A percentile compares a stretch with the other conserved stretches of the same genome.
Conservation (phyloP, 2,888 invertebrate genomes). For the Stenolophus ochropezus region DNA sequence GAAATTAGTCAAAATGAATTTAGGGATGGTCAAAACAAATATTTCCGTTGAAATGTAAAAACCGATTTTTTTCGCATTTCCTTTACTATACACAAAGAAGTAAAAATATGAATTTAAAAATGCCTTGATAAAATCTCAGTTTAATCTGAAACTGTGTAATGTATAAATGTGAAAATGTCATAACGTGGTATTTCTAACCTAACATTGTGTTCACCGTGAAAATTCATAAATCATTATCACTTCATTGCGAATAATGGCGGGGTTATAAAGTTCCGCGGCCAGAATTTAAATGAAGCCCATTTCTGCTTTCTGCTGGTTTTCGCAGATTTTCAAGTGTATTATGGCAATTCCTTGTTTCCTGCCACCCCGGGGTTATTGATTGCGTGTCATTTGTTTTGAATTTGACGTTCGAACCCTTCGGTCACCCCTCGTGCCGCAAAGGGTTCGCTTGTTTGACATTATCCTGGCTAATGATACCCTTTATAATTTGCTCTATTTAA, state of each 20-base stretch:
- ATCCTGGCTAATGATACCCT: slow-evolving; percentile 46
- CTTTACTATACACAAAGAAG: too few species aligned
- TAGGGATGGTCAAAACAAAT: too few species aligned
- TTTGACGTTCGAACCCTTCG: slow-evolving; percentile 43
- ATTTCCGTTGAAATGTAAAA: too few species aligned
- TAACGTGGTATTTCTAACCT: neutral
- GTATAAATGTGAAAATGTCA: neutral
- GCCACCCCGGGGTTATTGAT: slow-evolving; percentile 55
- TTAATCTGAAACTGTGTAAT: too few species aligned
- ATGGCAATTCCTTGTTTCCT: slow-evolving; percentile 57
- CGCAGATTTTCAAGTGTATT: slow-evolving; percentile 47
- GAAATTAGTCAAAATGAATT: too few species aligned
- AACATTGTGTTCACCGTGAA: neutral
- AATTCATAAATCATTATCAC: slow-evolving; percentile 43
- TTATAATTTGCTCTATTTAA: slow-evolving; percentile 34
- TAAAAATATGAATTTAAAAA: too few species aligned
- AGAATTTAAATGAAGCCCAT: slow-evolving; percentile 24
- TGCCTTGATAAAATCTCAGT: too few species aligned
- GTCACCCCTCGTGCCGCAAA: neutral
- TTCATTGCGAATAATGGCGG: slow-evolving; percentile 3
- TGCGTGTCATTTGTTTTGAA: slow-evolving; percentile 53
- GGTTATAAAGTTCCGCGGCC: slow-evolving; percentile 4
- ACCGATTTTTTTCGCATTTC: too few species aligned
- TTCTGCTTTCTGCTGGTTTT: slow-evolving; percentile 35
- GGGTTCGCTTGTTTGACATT: slow-evolving; percentile 47